Evolutionary conservation across 2,888 invertebrate species (phyloP).

Genomic region (Octonoba sinensis): DNA sequence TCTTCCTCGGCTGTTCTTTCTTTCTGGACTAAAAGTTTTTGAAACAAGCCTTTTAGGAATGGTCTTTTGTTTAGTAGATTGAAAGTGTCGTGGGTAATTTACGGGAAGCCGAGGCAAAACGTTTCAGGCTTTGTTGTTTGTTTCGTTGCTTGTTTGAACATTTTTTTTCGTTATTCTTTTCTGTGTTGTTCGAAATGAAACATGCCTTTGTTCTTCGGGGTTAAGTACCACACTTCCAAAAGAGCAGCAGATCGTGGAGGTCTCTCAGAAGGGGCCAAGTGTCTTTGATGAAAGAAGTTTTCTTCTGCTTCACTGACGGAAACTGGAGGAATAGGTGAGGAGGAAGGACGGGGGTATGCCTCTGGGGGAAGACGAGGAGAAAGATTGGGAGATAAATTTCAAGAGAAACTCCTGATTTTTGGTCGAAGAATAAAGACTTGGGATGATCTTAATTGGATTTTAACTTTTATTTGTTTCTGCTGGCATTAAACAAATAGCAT

Average conservation of each 20-base stretch:
- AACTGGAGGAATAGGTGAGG: background rate
- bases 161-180: constrained; percentile 1
- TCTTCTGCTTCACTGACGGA: background rate
- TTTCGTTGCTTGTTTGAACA: background rate
- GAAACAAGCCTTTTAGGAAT: constrained; percentile 38
- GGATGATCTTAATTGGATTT: too few species aligned
- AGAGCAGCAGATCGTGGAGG: constrained; percentile 14
- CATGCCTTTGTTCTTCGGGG: constrained; percentile 17
- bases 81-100: constrained; percentile 47
- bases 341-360: constrained; percentile 5
- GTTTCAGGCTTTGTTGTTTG: constrained; percentile 11
- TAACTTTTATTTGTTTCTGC: too few species aligned
- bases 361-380: constrained; percentile 8
- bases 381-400: constrained; percentile 13
- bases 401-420: constrained; percentile 2
- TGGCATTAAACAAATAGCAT: too few species aligned
- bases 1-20: background rate
- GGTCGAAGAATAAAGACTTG: background rate
- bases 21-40: constrained; percentile 9
- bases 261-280: constrained; percentile 21
- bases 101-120: constrained; percentile 19
- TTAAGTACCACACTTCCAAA: constrained; percentile 24
- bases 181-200: constrained; percentile 25
- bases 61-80: constrained; percentile 35
- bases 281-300: constrained; percentile 7